Conservation (phyloP, 2,797 vertebrate genomes). For the Adrianichthys oophorus region DNA sequence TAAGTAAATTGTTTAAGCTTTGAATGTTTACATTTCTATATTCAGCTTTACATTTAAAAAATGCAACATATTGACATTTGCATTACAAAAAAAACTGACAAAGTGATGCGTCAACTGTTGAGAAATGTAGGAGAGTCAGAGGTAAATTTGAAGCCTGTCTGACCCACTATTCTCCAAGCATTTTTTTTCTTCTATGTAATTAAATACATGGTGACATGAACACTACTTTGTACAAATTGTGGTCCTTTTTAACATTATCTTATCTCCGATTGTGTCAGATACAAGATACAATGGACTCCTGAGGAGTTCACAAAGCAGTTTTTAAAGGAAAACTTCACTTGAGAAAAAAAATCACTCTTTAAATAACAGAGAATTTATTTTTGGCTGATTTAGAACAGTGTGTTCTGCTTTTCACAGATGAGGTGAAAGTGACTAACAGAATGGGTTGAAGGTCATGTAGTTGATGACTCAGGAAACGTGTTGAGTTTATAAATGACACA, state of each 20-base stretch:
- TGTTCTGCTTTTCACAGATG: conserved; percentile 5
- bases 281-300: conserved; percentile 8
- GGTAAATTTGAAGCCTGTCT: background rate
- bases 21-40: too few species aligned
- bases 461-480: conserved; percentile 17
- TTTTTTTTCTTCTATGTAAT: background rate
- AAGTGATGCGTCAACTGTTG: background rate
- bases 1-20: too few species aligned
- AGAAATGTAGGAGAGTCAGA: background rate
- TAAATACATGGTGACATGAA: background rate
- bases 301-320: background rate
- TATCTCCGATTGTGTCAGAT: background rate
- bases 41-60: background rate
- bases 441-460: background rate
- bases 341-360: conserved; percentile 1
- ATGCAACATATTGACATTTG: background rate
- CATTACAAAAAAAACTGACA: background rate
- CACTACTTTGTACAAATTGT: background rate
- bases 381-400: conserved; percentile 11
- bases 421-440: conserved; percentile 16
- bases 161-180: background rate
- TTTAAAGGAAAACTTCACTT: background rate
- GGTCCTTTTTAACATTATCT: too few species aligned
- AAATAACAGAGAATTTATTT: conserved; percentile 8
- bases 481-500: background rate